These are phyloP conservation scores for Neocloeon triangulifer DNA, from an alignment of 1,140 invertebrate species.

Conservation along the genomic window DNA sequence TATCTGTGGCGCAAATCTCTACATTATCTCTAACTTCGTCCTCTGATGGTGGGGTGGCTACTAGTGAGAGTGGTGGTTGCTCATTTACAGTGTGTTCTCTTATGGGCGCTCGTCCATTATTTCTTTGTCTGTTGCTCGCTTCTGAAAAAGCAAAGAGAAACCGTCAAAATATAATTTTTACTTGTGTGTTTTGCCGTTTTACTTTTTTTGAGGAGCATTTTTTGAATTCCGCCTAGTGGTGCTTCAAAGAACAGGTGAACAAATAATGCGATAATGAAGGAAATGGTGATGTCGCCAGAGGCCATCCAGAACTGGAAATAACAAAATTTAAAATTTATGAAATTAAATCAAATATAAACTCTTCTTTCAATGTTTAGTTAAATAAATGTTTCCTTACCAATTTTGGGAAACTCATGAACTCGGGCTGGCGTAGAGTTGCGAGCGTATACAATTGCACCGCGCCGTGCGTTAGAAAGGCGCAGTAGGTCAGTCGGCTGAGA, in stretches of 20 bases:
- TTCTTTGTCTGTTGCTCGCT: too few relatives aligned
- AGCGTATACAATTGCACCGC: slow-evolving; percentile 5
- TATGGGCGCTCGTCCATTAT: too few relatives aligned
- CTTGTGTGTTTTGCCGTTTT: too few relatives aligned
- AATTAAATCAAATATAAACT: neutral
- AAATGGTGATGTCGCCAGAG: slow-evolving; percentile 3
- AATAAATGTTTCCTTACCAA: slow-evolving; percentile 2
- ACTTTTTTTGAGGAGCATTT: neutral
- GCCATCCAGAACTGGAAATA: slow-evolving; percentile 8
- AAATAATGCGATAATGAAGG: slow-evolving; percentile 5
- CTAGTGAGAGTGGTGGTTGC: too few relatives aligned
- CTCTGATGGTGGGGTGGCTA: too few relatives aligned
- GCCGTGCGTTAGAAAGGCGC: slow-evolving; percentile 6
- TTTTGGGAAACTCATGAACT: slow-evolving; percentile 5
- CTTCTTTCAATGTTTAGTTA: neutral
- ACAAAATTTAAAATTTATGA: neutral
- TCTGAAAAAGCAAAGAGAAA: too few relatives aligned
- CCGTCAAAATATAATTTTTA: too few relatives aligned
- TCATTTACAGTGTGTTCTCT: too few relatives aligned
- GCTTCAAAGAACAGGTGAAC: slow-evolving; percentile 7
- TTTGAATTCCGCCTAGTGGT: slow-evolving; percentile 1
- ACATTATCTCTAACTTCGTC: too few relatives aligned
- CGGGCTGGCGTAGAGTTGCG: slow-evolving; percentile 1
- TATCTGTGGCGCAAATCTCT: too few relatives aligned
- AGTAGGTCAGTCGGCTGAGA: slow-evolving; percentile 6